These are phyloP conservation scores for Dicyrtomina minuta DNA, from an alignment of 2,888 invertebrate species.

Conservation along the genomic window DNA sequence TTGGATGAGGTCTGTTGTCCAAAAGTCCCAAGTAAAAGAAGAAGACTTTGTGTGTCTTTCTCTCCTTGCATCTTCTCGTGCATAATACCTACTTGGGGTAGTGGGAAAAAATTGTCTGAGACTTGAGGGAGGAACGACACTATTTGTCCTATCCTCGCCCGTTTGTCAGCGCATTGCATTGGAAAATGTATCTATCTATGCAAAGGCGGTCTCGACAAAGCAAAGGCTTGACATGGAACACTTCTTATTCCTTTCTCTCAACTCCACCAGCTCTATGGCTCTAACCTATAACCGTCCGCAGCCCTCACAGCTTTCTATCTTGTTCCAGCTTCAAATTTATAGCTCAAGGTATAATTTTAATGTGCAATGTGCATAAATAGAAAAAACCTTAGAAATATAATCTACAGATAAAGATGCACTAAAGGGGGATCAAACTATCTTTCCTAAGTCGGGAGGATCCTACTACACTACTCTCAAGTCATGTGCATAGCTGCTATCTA, in stretches of 20 bases:
- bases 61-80: neutral
- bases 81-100: neutral
- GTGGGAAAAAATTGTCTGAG: conserved; percentile 11
- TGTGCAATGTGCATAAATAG: too few species aligned
- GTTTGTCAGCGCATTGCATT: conserved; percentile 31
- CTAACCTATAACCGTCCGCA: too few species aligned
- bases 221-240: conserved; percentile 15
- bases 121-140: conserved; percentile 22
- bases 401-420: too few species aligned
- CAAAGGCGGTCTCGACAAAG: neutral
- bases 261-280: neutral
- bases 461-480: too few species aligned
- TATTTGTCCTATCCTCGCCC: conserved; percentile 30
- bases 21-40: conserved; percentile 1
- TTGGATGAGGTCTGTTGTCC: neutral
- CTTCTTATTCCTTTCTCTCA: neutral
- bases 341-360: too few species aligned
- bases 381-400: too few species aligned
- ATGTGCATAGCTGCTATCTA: too few species aligned
- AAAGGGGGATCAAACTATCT: too few species aligned
- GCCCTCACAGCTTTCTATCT: too few species aligned
- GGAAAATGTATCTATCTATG: neutral
- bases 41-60: neutral
- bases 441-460: too few species aligned
- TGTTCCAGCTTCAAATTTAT: too few species aligned